Percentiles rank a stretch among this genome's conserved stretches.
phyloP scores from a whole-genome alignment of 2,888 invertebrate species.

The Mycalesis mineus region DNA sequence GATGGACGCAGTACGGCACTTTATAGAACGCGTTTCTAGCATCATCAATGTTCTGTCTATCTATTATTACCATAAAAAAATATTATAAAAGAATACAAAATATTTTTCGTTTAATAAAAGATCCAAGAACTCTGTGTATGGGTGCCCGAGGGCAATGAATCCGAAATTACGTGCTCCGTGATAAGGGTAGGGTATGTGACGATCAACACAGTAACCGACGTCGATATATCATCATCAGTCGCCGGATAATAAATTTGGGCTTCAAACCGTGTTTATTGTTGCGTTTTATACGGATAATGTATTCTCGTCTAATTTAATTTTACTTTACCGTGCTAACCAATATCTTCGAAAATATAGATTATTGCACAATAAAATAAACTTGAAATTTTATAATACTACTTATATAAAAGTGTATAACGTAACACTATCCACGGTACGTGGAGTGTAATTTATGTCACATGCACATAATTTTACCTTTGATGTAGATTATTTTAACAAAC shows the following conservation, averaged over 20 bases:
- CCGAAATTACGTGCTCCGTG: slow-evolving; percentile 68
- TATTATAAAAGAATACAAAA: slow-evolving; percentile 11
- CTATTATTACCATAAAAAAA: slow-evolving; percentile 9
- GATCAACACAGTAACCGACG: slow-evolving; percentile 72
- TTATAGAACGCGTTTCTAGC: no score
- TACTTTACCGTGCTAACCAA: no score
- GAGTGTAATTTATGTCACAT: no score
- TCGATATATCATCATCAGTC: slow-evolving; percentile 77
- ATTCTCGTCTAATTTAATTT: neutral
- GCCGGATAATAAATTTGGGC: slow-evolving; percentile 66
- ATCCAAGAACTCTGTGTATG: slow-evolving; percentile 37
- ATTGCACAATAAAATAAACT: no score
- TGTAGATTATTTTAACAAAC: no score
- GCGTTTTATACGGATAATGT: slow-evolving; percentile 36
- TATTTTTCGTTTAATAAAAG: slow-evolving; percentile 49
- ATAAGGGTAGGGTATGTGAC: slow-evolving; percentile 76
- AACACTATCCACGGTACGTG: no score
- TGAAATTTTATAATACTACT: no score
- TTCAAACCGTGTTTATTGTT: slow-evolving; percentile 60
- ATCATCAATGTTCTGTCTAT: no score
- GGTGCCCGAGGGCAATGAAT: slow-evolving; percentile 70
- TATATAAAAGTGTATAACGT: no score
- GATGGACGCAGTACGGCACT: no score
- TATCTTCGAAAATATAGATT: no score
- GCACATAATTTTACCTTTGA: no score